phyloP scores from a whole-genome alignment of 2,888 invertebrate genomes.

The Tenthredo notha region DNA sequence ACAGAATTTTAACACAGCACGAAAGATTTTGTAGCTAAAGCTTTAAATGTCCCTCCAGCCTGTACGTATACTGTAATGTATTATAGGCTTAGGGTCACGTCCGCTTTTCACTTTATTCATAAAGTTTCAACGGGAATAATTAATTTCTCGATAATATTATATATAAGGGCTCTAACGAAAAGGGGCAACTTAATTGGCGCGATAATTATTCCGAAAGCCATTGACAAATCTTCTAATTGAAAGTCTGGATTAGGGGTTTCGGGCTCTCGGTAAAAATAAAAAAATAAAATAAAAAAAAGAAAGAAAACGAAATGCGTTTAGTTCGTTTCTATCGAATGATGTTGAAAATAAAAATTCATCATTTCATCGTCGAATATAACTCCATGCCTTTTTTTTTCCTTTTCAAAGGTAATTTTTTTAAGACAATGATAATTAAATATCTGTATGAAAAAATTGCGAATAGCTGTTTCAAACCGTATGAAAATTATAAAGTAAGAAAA shows the following conservation, averaged over 20 bases:
- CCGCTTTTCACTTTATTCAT: slow-evolving; percentile 8
- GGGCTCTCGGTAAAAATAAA: neutral
- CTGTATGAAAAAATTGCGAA: neutral
- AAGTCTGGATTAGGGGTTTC: neutral
- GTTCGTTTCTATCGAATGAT: neutral
- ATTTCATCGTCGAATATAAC: neutral
- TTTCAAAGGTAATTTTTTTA: neutral
- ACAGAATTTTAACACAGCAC: slow-evolving; percentile 13
- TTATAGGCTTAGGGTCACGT: neutral
- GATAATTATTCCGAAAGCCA: slow-evolving; percentile 30
- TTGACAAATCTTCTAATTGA: slow-evolving; percentile 13
- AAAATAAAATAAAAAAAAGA: neutral
- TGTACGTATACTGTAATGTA: neutral
- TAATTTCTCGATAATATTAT: slow-evolving; percentile 25
- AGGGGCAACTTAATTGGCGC: slow-evolving; percentile 7
- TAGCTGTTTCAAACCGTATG: neutral
- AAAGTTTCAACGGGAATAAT: slow-evolving; percentile 43
- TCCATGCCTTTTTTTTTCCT: neutral
- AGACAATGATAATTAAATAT: neutral
- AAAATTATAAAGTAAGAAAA: neutral
- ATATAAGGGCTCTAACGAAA: neutral
- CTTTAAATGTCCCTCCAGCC: neutral
- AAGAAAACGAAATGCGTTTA: neutral
- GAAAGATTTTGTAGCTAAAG: neutral
- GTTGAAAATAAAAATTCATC: neutral